Evolutionary conservation across 2,113 vertebrate species (phyloP).

Genomic region (Glaucidium brasilianum): DNA sequence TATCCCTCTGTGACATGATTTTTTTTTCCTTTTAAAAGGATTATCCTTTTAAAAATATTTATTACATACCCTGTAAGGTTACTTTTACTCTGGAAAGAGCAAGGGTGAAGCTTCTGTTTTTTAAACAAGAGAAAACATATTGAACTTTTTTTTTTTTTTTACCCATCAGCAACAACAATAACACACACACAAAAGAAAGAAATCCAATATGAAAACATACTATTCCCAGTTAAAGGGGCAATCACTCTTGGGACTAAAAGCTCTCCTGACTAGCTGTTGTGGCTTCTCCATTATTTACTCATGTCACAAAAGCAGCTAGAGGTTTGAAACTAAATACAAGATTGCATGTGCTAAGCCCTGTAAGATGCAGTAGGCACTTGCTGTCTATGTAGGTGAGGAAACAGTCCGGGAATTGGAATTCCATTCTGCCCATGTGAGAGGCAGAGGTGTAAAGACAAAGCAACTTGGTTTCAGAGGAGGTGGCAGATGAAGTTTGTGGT

Average conservation of each 20-base stretch:
- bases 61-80: neutral
- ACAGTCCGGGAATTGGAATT: neutral
- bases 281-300: slow-evolving; percentile 15
- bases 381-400: neutral
- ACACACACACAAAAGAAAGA: neutral
- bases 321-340: neutral
- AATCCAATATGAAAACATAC: neutral
- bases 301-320: neutral
- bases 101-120: slow-evolving; percentile 1
- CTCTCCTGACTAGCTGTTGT: neutral
- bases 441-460: neutral
- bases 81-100: neutral
- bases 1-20: neutral
- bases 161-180: neutral
- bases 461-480: neutral
- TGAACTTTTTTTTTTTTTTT: neutral
- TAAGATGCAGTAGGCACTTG: neutral
- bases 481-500: neutral
- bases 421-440: neutral
- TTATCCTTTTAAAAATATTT: slow-evolving; percentile 39
- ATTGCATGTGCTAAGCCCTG: neutral
- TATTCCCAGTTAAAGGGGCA: slow-evolving; percentile 32
- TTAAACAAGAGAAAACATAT: neutral
- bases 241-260: slow-evolving; percentile 36
- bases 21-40: neutral